These are phyloP conservation scores for Ornithoptera alexandrae DNA, from an alignment of 2,888 invertebrate genomes.

Conservation along the genomic window DNA sequence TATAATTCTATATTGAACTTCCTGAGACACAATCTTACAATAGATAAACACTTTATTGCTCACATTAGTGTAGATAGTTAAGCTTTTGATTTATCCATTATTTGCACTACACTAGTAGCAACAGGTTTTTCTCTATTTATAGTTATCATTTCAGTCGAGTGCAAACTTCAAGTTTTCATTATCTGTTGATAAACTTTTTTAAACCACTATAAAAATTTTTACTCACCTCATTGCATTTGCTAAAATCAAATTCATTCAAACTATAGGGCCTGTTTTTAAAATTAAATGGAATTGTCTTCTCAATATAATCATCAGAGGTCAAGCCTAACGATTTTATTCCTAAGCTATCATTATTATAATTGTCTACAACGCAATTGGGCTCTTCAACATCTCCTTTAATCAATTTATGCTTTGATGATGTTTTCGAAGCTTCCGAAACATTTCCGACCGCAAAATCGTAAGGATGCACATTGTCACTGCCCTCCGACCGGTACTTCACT, in stretches of 20 bases:
- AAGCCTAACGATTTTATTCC: conserved; percentile 51
- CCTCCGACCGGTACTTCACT: conserved; percentile 51
- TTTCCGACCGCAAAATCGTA: conserved; percentile 44
- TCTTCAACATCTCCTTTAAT: conserved; percentile 36
- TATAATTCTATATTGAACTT: no score
- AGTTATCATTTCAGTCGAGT: no score
- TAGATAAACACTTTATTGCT: no score
- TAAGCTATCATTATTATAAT: conserved; percentile 45
- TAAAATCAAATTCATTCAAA: conserved; percentile 60
- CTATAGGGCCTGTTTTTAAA: conserved; percentile 50
- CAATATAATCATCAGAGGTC: conserved; percentile 69
- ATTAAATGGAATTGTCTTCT: conserved; percentile 46
- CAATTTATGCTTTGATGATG: conserved; percentile 25
- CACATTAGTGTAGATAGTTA: no score
- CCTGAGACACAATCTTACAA: no score
- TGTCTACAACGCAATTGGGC: conserved; percentile 34
- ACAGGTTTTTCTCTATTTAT: no score
- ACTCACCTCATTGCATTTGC: conserved; percentile 62
- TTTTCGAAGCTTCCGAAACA: conserved; percentile 29
- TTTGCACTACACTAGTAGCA: no score
- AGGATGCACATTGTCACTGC: conserved; percentile 53
- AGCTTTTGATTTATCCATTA: no score
- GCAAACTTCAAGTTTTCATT: neutral
- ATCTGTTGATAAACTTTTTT: neutral
- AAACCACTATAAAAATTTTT: conserved; percentile 11